Evolutionary conservation across 2,888 invertebrate genomes (phyloP).

Genomic region (Carpatolechia fugitivella): DNA sequence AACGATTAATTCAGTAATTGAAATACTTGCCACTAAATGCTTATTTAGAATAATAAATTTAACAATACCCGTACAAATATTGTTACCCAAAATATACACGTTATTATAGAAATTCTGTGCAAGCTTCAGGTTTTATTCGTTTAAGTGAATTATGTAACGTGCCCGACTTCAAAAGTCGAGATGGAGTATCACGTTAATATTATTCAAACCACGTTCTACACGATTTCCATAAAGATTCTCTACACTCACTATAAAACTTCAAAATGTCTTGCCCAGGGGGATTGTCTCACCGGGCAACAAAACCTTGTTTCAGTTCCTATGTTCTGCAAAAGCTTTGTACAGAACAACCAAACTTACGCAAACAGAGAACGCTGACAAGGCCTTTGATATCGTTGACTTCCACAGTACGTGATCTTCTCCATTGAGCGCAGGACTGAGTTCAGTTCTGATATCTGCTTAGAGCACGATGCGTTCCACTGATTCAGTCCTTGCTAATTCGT

Average conservation of each 20-base stretch:
- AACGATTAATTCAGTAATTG: too few species aligned
- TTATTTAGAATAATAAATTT: too few species aligned
- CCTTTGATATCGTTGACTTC: not conserved
- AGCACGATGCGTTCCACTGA: too few species aligned
- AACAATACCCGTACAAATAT: too few species aligned
- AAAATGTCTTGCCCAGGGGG: constrained; percentile 52
- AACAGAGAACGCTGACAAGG: not conserved
- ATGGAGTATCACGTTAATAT: not conserved
- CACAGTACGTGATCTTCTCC: too few species aligned
- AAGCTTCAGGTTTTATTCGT: not conserved
- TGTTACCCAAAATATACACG: too few species aligned
- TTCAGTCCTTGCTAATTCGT: too few species aligned
- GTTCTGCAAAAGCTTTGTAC: constrained; percentile 35
- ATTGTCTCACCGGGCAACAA: constrained; percentile 58
- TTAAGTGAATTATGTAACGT: not conserved
- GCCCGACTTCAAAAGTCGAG: not conserved
- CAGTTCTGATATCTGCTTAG: too few species aligned
- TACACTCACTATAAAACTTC: constrained; percentile 29
- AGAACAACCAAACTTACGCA: not conserved
- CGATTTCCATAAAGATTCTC: constrained; percentile 19
- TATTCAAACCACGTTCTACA: constrained; percentile 9
- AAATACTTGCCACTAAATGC: too few species aligned
- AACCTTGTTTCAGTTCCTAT: constrained; percentile 70
- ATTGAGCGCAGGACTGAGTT: too few species aligned
- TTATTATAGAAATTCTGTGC: too few species aligned